phyloP scores from a whole-genome alignment of 2,113 vertebrate genomes.

The Oxygymnocypris stewartii region DNA sequence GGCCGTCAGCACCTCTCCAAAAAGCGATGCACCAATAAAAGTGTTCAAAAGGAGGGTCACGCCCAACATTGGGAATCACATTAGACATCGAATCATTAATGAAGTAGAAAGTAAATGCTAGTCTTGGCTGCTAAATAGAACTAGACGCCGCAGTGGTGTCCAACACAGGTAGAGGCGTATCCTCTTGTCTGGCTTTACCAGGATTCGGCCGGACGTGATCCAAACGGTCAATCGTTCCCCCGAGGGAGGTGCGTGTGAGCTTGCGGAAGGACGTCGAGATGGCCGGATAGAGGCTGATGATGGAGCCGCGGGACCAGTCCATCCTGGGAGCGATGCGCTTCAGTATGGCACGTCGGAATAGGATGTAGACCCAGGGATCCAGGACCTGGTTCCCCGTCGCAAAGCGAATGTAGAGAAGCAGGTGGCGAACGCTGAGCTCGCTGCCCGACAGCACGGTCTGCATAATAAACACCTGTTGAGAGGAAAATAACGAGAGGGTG shows the following conservation, averaged over 20 bases:
- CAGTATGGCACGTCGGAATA: slow-evolving; percentile 87
- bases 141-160: neutral
- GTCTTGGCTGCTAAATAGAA: neutral
- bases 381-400: slow-evolving; percentile 97
- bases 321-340: slow-evolving; percentile 78
- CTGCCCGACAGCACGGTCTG: slow-evolving; percentile 73
- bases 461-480: slow-evolving; percentile 82
- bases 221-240: neutral
- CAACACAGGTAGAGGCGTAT: neutral
- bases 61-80: neutral
- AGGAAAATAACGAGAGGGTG: neutral
- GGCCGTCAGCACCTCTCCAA: neutral
- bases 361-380: slow-evolving; percentile 97
- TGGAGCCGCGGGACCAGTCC: slow-evolving; percentile 72
- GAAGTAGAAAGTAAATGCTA: neutral
- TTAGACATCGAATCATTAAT: neutral
- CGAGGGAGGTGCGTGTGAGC: slow-evolving; percentile 61
- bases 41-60: neutral
- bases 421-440: slow-evolving; percentile 35
- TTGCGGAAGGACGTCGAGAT: slow-evolving; percentile 74
- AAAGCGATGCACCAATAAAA: neutral
- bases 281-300: slow-evolving; percentile 71
- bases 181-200: neutral
- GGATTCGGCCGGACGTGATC: neutral
- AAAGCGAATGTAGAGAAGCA: slow-evolving; percentile 88